A percentile compares a stretch with the other conserved stretches of the same genome.
Conservation (phyloP, 2,888 invertebrate genomes). For the Cheilosia urbana region DNA sequence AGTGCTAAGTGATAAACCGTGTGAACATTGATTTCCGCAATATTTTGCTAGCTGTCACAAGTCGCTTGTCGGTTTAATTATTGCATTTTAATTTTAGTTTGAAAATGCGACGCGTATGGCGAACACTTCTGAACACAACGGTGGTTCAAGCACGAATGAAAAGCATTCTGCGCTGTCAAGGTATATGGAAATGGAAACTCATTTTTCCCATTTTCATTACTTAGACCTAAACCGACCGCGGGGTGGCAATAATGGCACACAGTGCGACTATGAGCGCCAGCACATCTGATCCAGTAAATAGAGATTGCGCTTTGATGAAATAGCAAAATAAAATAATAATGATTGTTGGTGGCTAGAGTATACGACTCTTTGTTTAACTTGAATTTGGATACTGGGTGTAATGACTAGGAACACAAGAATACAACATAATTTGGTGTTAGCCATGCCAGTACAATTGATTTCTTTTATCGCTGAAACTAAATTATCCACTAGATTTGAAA, state of each 20-base stretch:
- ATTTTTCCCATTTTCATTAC: conserved; percentile 70
- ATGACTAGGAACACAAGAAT: background rate
- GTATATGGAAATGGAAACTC: conserved; percentile 71
- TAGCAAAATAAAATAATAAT: conserved; percentile 43
- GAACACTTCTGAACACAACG: conserved; percentile 65
- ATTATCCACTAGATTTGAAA: conserved; percentile 15
- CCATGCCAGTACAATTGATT: background rate
- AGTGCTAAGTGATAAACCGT: conserved; percentile 1
- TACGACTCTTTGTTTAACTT: conserved; percentile 29
- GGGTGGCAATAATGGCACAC: conserved; percentile 36
- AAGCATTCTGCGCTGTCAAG: conserved; percentile 58
- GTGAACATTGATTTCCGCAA: conserved; percentile 10
- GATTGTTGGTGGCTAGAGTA: conserved; percentile 16
- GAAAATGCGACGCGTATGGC: conserved; percentile 7
- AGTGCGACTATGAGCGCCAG: conserved; percentile 40
- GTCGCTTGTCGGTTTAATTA: background rate
- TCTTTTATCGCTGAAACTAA: background rate
- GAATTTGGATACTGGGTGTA: conserved; percentile 10
- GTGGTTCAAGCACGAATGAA: conserved; percentile 73
- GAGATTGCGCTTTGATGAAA: conserved; percentile 69
- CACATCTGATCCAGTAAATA: conserved; percentile 49
- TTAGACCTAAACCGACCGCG: conserved; percentile 40
- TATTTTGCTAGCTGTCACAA: background rate
- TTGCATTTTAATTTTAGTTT: background rate
- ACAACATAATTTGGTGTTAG: background rate